phyloP scores from a whole-genome alignment of 2,888 invertebrate genomes.

The Tyria jacobaeae region DNA sequence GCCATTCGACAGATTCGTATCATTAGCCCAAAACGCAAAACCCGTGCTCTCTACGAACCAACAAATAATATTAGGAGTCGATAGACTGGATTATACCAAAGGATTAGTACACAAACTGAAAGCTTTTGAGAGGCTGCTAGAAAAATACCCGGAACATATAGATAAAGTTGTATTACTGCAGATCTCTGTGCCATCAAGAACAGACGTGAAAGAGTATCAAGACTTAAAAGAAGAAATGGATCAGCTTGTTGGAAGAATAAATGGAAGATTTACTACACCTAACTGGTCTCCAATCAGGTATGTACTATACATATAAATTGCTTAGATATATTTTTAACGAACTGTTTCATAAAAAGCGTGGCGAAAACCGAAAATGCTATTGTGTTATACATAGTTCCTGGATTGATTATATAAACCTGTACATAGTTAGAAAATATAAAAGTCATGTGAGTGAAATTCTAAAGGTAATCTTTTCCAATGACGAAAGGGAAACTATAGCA shows the following conservation, averaged over 20 bases:
- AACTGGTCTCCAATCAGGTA: constrained; percentile 96
- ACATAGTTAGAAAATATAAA: too few relatives aligned
- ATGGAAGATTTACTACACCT: constrained; percentile 95
- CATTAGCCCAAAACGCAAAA: constrained; percentile 90
- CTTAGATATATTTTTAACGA: neutral
- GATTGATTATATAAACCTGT: neutral
- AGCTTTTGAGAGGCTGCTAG: constrained; percentile 93
- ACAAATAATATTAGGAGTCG: constrained; percentile 95
- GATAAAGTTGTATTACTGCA: constrained; percentile 94
- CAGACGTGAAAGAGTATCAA: constrained; percentile 96
- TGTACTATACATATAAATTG: constrained; percentile 30
- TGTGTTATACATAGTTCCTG: neutral
- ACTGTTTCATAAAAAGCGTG: too few relatives aligned
- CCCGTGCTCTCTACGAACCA: constrained; percentile 90
- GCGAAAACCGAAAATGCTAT: too few relatives aligned
- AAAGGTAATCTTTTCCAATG: too few relatives aligned
- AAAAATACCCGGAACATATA: constrained; percentile 94
- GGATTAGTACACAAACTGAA: constrained; percentile 93
- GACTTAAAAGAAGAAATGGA: constrained; percentile 97
- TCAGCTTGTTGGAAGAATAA: constrained; percentile 94
- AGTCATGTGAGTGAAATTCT: too few relatives aligned
- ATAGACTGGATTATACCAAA: constrained; percentile 96
- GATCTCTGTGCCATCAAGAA: constrained; percentile 95
- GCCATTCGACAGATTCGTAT: constrained; percentile 94
- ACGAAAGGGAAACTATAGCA: too few relatives aligned